phyloP scores from a whole-genome alignment of 2,888 invertebrate species.

The Timandra comae region DNA sequence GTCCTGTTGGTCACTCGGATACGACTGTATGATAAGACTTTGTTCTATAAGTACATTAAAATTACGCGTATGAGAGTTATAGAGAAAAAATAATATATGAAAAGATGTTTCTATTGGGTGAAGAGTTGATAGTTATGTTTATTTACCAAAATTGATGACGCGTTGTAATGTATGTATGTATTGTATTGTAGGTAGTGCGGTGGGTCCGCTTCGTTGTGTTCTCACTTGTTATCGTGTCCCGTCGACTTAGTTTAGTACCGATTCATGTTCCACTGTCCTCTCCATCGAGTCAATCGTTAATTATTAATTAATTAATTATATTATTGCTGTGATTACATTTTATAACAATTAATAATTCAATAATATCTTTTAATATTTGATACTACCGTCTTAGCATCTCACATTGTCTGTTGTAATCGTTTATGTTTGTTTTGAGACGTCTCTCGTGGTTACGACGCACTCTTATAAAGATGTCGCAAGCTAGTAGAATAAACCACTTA shows the following conservation, averaged over 20 bases:
- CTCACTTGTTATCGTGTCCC: constrained; percentile 59
- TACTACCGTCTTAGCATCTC: constrained; percentile 6
- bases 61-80: constrained; percentile 66
- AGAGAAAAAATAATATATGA: constrained; percentile 69
- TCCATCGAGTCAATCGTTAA: constrained; percentile 53
- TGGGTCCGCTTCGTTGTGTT: constrained; percentile 10
- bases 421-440: not conserved
- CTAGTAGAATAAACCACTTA: not conserved
- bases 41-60: constrained; percentile 63
- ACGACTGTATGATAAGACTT: constrained; percentile 59
- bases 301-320: constrained; percentile 62
- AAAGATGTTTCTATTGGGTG: constrained; percentile 70
- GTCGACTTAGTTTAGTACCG: constrained; percentile 50
- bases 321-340: constrained; percentile 70
- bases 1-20: constrained; percentile 68
- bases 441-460: not conserved
- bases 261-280: constrained; percentile 58
- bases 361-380: constrained; percentile 33
- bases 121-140: constrained; percentile 65
- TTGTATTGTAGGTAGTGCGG: too few relatives aligned
- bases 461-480: constrained; percentile 8
- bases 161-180: constrained; percentile 50
- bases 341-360: constrained; percentile 38
- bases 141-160: constrained; percentile 68
- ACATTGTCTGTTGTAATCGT: not conserved